phyloP scores from a whole-genome alignment of 53 echinoderm and acorn worm species.

The Paracentrotus lividus region DNA sequence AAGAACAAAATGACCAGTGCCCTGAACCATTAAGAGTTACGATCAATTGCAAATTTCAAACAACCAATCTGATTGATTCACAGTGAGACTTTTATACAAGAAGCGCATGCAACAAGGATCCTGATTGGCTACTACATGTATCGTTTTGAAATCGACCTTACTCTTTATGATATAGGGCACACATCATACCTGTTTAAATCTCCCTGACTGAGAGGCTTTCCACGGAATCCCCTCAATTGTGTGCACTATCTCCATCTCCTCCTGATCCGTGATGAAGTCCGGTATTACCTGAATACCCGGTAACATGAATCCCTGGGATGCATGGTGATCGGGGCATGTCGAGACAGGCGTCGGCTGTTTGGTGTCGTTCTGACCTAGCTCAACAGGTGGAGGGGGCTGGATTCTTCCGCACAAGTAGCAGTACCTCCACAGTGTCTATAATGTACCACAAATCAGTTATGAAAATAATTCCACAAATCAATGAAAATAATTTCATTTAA shows the following conservation, averaged over 20 bases:
- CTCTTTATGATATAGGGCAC: too few relatives aligned
- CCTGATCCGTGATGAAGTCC: conserved; percentile 78
- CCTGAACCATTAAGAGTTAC: too few relatives aligned
- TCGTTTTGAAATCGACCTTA: too few relatives aligned
- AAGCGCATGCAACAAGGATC: too few relatives aligned
- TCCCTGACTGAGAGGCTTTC: conserved; percentile 95
- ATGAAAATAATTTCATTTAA: too few relatives aligned
- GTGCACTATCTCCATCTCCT: conserved; percentile 79
- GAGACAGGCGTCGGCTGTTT: background rate
- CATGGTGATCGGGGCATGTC: conserved; percentile 44
- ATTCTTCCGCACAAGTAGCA: conserved; percentile 81
- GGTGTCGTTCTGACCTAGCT: background rate
- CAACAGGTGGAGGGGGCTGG: conserved; percentile 34
- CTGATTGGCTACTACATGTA: too few relatives aligned
- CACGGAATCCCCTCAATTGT: conserved; percentile 81
- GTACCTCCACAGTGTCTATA: conserved; percentile 73
- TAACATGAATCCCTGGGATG: conserved; percentile 62
- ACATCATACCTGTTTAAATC: conserved; percentile 94
- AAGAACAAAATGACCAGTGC: too few relatives aligned
- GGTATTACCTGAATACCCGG: conserved; percentile 82
- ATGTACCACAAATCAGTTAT: background rate
- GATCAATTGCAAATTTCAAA: too few relatives aligned
- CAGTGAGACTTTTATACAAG: too few relatives aligned
- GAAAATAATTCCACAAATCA: background rate
- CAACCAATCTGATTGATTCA: too few relatives aligned